Evolutionary conservation across 2,797 vertebrate species (phyloP).

Genomic region (Alca torda): DNA sequence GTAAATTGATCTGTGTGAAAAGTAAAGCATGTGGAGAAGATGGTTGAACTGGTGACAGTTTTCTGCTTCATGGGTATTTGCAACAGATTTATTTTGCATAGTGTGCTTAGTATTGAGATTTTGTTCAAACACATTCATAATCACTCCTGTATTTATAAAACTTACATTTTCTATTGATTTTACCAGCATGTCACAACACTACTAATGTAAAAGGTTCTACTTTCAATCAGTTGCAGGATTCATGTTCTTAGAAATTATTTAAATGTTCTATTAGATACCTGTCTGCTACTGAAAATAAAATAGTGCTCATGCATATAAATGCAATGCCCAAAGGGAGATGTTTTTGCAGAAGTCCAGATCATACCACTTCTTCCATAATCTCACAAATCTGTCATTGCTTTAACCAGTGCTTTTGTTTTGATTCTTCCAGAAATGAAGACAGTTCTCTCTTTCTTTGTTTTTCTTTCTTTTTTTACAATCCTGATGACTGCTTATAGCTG

Average conservation of each 20-base stretch:
- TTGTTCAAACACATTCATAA: neutral
- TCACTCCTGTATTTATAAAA: neutral
- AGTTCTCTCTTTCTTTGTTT: neutral
- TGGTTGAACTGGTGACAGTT: neutral
- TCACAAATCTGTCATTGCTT: neutral
- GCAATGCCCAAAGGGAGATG: neutral
- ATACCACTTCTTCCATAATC: neutral
- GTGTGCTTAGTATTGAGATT: neutral
- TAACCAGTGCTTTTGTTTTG: neutral
- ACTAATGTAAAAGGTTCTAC: neutral
- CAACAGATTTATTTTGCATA: neutral
- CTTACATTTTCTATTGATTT: neutral
- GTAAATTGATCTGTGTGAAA: neutral
- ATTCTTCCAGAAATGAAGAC: neutral
- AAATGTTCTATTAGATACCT: conserved; percentile 8
- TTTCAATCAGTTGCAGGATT: neutral
- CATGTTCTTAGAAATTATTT: conserved; percentile 11
- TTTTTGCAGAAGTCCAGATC: neutral
- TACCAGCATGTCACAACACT: neutral
- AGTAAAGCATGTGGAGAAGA: neutral
- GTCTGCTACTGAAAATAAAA: conserved; percentile 30
- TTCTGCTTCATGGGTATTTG: neutral
- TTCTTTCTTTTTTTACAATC: neutral
- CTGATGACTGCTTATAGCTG: neutral
- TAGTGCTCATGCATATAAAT: conserved; percentile 24